Percentiles rank a stretch among this genome's conserved stretches.
Conservation (phyloP, 2,888 invertebrate species). For the Nephrotoma appendiculata region DNA sequence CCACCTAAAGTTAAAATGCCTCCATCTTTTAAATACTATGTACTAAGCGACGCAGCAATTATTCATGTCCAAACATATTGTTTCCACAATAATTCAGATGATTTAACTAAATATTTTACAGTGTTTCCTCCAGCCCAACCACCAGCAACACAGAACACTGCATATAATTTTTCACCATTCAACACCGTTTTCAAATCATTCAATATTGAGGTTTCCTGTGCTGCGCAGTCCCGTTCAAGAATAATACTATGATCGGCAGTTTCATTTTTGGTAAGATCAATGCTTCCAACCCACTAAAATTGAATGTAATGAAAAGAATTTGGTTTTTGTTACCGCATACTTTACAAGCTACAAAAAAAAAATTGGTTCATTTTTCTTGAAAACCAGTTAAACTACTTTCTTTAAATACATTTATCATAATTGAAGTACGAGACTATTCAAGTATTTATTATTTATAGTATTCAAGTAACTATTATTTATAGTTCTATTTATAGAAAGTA, state of each 20-base stretch:
- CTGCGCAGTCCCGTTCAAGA: slow-evolving; percentile 63
- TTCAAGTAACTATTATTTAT: too few species aligned
- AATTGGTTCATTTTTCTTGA: not conserved
- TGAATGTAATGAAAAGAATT: not conserved
- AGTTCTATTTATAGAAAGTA: too few species aligned
- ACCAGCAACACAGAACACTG: slow-evolving; percentile 94
- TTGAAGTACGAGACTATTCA: too few species aligned
- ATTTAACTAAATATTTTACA: slow-evolving; percentile 76
- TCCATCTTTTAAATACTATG: slow-evolving; percentile 70
- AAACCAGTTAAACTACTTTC: slow-evolving; percentile 2
- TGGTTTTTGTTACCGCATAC: not conserved
- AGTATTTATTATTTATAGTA: too few species aligned
- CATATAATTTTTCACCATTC: slow-evolving; percentile 93
- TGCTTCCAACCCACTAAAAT: slow-evolving; percentile 65
- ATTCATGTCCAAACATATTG: slow-evolving; percentile 95
- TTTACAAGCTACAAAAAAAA: not conserved
- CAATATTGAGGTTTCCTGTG: slow-evolving; percentile 62
- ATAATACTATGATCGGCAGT: slow-evolving; percentile 80
- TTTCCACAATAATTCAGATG: slow-evolving; percentile 89
- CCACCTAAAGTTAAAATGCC: slow-evolving; percentile 91
- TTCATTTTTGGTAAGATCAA: slow-evolving; percentile 71
- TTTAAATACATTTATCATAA: too few species aligned
- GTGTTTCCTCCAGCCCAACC: slow-evolving; percentile 98
- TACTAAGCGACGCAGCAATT: slow-evolving; percentile 80
- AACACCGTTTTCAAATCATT: too few species aligned